A percentile compares a stretch with the other conserved stretches of the same genome.
Conservation (phyloP, 2,888 invertebrate genomes). For the Crematogaster levior region DNA sequence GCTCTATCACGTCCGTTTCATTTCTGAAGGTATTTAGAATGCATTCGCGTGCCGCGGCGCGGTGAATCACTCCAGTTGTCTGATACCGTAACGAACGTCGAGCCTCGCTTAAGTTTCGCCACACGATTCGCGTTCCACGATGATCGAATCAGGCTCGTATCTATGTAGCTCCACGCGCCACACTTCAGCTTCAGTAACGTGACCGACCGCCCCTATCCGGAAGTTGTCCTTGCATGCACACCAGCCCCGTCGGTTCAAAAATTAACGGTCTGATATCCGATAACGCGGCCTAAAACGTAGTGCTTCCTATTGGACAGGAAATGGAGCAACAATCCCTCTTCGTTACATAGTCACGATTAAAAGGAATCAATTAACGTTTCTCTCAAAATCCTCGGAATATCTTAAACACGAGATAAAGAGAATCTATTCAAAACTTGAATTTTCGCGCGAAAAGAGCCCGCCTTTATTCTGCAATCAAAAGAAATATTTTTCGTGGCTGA, state of each 20-base stretch:
- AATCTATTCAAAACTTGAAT: slow-evolving; percentile 12
- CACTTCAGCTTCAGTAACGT: slow-evolving; percentile 15
- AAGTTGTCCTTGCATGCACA: slow-evolving; percentile 24
- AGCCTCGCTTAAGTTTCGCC: slow-evolving; percentile 11
- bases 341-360: not conserved
- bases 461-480: slow-evolving; percentile 19
- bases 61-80: slow-evolving; percentile 39
- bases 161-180: not conserved
- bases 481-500: slow-evolving; percentile 15
- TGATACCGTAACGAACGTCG: slow-evolving; percentile 35
- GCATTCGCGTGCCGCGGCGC: slow-evolving; percentile 38
- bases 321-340: not conserved
- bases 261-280: slow-evolving; percentile 17
- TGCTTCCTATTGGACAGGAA: not conserved
- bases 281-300: not conserved
- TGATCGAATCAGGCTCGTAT: not conserved
- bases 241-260: not conserved
- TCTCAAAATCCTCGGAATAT: not conserved
- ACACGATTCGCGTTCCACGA: slow-evolving; percentile 20
- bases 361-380: not conserved
- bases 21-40: slow-evolving; percentile 24
- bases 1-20: slow-evolving; percentile 43
- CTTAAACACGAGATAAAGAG: not conserved
- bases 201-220: not conserved
- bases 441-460: not conserved